These are phyloP conservation scores for Myotis davidii DNA, from an alignment of 2,113 vertebrate species.

Conservation along the genomic window DNA sequence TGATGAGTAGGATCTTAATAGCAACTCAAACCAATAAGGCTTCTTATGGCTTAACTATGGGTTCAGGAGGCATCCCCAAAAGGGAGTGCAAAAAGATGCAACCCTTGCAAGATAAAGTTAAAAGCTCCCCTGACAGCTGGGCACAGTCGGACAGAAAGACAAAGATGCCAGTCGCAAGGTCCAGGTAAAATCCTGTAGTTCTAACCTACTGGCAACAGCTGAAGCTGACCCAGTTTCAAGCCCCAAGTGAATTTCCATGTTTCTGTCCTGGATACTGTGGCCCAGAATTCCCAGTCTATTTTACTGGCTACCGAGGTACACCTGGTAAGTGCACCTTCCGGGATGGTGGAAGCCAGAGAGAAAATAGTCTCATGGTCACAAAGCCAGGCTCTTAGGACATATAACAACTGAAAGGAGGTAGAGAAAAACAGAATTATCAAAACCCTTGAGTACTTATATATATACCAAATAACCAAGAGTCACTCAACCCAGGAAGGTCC, in stretches of 20 bases:
- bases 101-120: neutral
- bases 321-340: neutral
- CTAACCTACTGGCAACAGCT: neutral
- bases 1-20: neutral
- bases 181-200: neutral
- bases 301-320: neutral
- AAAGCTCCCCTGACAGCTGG: neutral
- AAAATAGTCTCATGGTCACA: neutral
- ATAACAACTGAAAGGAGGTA: neutral
- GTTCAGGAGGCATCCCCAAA: neutral
- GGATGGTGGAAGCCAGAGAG: neutral
- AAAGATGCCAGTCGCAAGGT: neutral
- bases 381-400: neutral
- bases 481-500: neutral
- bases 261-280: neutral
- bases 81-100: neutral
- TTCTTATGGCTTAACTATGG: neutral
- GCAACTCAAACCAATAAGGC: neutral
- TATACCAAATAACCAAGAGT: neutral
- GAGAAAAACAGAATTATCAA: neutral
- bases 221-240: neutral
- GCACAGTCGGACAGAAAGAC: neutral
- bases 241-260: neutral
- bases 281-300: neutral
- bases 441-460: neutral